Evolutionary conservation across 2,888 invertebrate species (phyloP), one percentile per base, ranked within the genome.

Genomic region (Drosophila fulvimacula): DNA sequence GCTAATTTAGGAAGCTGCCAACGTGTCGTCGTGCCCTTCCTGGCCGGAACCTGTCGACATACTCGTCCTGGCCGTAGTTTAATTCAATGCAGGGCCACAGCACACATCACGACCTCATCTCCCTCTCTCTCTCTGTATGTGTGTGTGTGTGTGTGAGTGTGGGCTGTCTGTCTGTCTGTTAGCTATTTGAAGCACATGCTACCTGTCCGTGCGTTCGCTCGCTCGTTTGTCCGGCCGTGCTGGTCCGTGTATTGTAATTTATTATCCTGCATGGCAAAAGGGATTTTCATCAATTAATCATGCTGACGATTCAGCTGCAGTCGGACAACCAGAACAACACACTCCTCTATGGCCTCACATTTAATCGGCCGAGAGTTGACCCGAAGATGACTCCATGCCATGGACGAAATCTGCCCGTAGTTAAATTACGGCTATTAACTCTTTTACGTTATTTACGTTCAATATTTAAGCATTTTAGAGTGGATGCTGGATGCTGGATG

Each of bases 201-300:
- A 72, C 87, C 82, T 73, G 78, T 82, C 81, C 69, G 64, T 53
- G 49, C 52, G 27, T 59, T 55, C 55, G 39, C 34, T 44, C 57
- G 10, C n/a, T 24, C 17, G 42, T 41, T 46, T 36, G 52, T 63
- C 34, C 49, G 49, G 34, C 49, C 17, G 71, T 41, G 24, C 59
- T 41, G 57, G 41, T 61, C 65, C 53, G 66, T 78, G 66, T 86
- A 79, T 85, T 79, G 88, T 85, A 79, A 85, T 85, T 85, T 85
- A 85, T 85, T 85, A 88, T 85, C 84, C 85, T 88, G 88, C 88
- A 85, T 88, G 85, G 88, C 79, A 88, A 76, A 86, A 88, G 79
- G 85, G 87, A 88, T 85, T 85, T 85, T 88, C 85, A 88, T 85
- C 88, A 88, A 85, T 85, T 85, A 85, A 85, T 85, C 85, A 85